These are phyloP conservation scores for Lasius platythorax DNA, from an alignment of 2,888 invertebrate species.

Conservation along the genomic window DNA sequence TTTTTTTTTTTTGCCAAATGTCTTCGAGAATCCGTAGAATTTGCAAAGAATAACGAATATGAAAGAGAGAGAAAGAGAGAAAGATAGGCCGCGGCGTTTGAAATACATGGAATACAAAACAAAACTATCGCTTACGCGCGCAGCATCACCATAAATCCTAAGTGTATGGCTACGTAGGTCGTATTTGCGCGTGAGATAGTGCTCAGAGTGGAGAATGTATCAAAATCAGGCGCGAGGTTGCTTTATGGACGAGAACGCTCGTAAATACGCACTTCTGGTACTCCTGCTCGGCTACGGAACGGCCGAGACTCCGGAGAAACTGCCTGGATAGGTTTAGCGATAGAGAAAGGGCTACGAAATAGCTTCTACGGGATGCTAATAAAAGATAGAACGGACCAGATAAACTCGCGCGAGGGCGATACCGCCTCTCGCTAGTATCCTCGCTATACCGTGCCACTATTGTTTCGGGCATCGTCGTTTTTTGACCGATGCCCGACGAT, in stretches of 20 bases:
- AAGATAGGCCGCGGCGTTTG: neutral
- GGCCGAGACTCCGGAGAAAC: conserved; percentile 80
- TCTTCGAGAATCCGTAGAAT: conserved; percentile 24
- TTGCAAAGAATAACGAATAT: neutral
- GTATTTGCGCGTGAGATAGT: conserved; percentile 86
- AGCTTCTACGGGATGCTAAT: conserved; percentile 84
- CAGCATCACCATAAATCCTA: conserved; percentile 84
- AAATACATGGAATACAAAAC: conserved; percentile 68
- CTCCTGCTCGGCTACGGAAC: conserved; percentile 79
- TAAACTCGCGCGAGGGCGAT: conserved; percentile 74
- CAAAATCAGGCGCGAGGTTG: conserved; percentile 86
- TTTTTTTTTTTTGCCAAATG: neutral
- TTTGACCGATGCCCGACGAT: conserved; percentile 59
- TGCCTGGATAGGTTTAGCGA: conserved; percentile 80
- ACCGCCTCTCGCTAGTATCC: conserved; percentile 61
- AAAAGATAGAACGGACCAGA: conserved; percentile 84
- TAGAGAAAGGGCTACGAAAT: conserved; percentile 83
- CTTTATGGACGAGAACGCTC: conserved; percentile 86
- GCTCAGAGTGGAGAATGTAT: conserved; percentile 85
- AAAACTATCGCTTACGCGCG: conserved; percentile 77
- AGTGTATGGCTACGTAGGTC: conserved; percentile 84
- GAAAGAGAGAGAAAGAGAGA: neutral
- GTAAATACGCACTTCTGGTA: conserved; percentile 86
- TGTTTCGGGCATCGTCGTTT: conserved; percentile 78
- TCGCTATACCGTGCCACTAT: conserved; percentile 70